Evolutionary conservation across 2,888 invertebrate species (phyloP).

Genomic region (Parapristionchus giblindavisi): DNA sequence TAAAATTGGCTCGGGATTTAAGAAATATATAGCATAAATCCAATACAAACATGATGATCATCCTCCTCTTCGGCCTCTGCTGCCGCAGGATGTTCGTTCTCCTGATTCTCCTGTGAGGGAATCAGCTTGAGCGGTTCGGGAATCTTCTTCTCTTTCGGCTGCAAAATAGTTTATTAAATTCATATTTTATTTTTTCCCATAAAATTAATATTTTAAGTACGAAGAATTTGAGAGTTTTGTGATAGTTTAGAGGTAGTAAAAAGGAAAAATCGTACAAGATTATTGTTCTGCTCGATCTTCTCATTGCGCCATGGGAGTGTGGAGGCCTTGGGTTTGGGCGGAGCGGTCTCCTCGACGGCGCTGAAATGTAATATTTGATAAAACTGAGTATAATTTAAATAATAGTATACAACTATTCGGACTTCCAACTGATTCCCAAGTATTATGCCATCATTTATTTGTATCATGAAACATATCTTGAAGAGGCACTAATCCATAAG

Average conservation of each 20-base stretch:
- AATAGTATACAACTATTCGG: no score
- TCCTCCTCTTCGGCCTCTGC: conserved; percentile 77
- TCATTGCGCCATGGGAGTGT: conserved; percentile 35
- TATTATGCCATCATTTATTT: no score
- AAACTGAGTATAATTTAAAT: no score
- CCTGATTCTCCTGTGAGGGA: conserved; percentile 48
- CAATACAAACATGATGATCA: conserved; percentile 34
- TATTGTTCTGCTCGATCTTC: conserved; percentile 38
- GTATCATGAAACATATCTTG: no score
- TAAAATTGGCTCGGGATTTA: no score
- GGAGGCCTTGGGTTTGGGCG: not conserved
- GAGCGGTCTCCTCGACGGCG: no score
- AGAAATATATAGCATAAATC: no score
- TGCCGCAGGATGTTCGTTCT: conserved; percentile 38
- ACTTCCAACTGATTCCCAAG: no score
- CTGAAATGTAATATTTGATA: no score
- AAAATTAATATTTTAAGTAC: not conserved
- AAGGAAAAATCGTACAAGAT: not conserved
- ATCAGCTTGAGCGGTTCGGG: conserved; percentile 55
- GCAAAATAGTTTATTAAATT: conserved; percentile 13
- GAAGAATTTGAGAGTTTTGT: not conserved
- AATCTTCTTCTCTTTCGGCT: conserved; percentile 42
- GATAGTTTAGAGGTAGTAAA: not conserved
- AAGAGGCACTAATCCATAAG: no score
- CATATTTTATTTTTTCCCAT: not conserved